Base-by-base conservation (phyloP, 1,140 invertebrate species). In the Leguminivora glycinivorella region DNA sequence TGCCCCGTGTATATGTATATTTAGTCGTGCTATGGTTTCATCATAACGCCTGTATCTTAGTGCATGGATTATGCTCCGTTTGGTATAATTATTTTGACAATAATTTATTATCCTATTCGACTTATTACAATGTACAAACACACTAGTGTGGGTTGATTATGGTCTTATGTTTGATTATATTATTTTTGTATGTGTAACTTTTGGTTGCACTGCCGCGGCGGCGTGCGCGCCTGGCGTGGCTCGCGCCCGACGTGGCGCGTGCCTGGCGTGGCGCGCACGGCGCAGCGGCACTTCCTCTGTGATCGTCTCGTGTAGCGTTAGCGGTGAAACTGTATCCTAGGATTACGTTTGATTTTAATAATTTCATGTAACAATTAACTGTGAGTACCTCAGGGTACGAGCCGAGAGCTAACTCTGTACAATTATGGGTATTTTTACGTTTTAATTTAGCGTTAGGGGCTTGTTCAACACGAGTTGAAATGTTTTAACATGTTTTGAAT, bases 341-440 rank as follows among this genome's bases (percentile, higher is more conserved):
- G 70, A 66, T 71, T 77, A 76, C 56, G 72, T 75, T 82, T 74
- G 67, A 56, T 75, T 81, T 79, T 80, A 80, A 75, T 82, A 68
- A 77, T 82, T 77, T 79, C 73, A 77, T 81, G 70, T 81, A 85
- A 85, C 73, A 77, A 77, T 80, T 72, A 75, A 75, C 71, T 71
- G 58, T 69, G 29, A 70, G 82, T 80, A 79, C 77, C 76, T 19
- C 70, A 40, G 17, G 80, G 80, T 84, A 83, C 80, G 56, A 69
- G 79, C 78, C 72, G 79, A 81, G 75, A 81, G 78, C 82, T 83
- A 83, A 81, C 78, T 80, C 70, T 83, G 66, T 77, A 72, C 67
- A 75, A 81, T 85, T 82, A 81, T 89, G 83, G 85, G 83, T 87
- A 88, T 84, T 82, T 52, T 80, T 85, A 82, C 83, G 83, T 86